A percentile compares a stretch with the other conserved stretches of the same genome.
Conservation (phyloP, 2,888 invertebrate species). For the Acanthosepion pharaonis region DNA sequence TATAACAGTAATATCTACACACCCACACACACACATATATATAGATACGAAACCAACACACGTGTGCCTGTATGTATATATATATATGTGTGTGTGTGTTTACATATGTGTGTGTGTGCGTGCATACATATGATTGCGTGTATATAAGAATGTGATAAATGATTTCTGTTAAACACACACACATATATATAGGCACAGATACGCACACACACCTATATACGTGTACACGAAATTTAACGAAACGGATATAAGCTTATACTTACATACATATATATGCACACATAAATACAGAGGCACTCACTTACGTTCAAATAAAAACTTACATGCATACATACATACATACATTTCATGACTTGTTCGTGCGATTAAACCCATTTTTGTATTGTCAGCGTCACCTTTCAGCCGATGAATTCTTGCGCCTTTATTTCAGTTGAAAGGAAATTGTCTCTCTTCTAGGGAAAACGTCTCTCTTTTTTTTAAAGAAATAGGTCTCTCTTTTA, state of each 20-base stretch:
- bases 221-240: neutral
- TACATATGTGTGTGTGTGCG: neutral
- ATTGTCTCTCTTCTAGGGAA: too few species aligned
- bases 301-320: too few species aligned
- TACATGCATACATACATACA: too few species aligned
- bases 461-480: too few species aligned
- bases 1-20: neutral
- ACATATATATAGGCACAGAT: neutral
- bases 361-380: too few species aligned
- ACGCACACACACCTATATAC: neutral
- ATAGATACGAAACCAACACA: neutral
- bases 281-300: neutral
- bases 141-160: neutral
- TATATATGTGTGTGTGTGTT: neutral
- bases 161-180: neutral
- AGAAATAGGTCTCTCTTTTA: too few species aligned
- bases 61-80: neutral
- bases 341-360: too few species aligned
- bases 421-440: too few species aligned
- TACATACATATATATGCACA: neutral
- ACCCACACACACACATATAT: neutral
- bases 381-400: too few species aligned
- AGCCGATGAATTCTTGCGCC: too few species aligned
- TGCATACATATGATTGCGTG: neutral
- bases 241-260: neutral